These are phyloP conservation scores for Brenthis ino DNA, from an alignment of 2,888 invertebrate species.

Conservation along the genomic window DNA sequence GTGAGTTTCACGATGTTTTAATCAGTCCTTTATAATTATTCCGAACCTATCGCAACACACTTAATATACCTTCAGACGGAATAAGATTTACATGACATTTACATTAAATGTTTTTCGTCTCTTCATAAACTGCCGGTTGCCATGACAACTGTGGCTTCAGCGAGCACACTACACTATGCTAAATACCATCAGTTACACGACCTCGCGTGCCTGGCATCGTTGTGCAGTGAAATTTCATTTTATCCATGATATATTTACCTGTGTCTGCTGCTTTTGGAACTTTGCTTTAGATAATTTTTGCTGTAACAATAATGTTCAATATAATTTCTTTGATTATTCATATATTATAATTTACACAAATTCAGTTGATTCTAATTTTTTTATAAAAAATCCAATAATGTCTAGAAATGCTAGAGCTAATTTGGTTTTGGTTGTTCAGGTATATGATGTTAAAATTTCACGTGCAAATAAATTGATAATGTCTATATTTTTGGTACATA, in stretches of 20 bases:
- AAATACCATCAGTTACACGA: conserved; percentile 42
- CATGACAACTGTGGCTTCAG: conserved; percentile 48
- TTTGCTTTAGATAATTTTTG: conserved; percentile 4
- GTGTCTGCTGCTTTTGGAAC: conserved; percentile 4
- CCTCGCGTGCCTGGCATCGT: conserved; percentile 38
- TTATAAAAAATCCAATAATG: conserved; percentile 3
- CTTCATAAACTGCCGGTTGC: conserved; percentile 35
- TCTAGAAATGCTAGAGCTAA: conserved; percentile 6
- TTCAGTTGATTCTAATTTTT: not conserved
- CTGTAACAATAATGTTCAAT: not conserved
- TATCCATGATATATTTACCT: conserved; percentile 28
- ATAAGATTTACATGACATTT: conserved; percentile 9
- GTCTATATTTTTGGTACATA: too few relatives aligned
- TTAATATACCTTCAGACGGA: conserved; percentile 8
- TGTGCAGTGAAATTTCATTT: conserved; percentile 29
- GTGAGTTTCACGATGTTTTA: not conserved
- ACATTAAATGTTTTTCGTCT: conserved; percentile 2
- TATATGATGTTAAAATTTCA: not conserved
- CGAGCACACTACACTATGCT: conserved; percentile 33
- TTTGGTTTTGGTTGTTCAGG: conserved; percentile 21
- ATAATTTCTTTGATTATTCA: too few relatives aligned
- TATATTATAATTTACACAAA: not conserved
- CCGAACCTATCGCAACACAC: not conserved
- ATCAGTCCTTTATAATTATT: too few relatives aligned
- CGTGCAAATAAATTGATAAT: not conserved